Base-by-base conservation (phyloP, 1,140 invertebrate species). In the Pygmarrhopalites habei region DNA sequence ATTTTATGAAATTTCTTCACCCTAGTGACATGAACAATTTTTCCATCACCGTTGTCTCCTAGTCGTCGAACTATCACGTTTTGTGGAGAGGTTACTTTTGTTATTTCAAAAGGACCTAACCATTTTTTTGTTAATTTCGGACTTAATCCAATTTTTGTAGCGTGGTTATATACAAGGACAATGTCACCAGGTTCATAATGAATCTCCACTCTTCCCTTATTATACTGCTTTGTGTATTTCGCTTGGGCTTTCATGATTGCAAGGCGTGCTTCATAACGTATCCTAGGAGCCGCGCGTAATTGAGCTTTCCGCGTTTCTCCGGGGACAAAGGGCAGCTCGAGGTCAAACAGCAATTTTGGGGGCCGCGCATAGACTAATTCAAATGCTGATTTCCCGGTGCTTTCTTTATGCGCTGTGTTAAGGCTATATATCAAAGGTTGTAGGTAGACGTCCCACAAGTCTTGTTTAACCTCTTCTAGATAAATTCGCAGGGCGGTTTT, bases 361-460 rank as follows among this genome's bases (percentile, higher is more conserved):
- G 4, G 25, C n/a, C 49, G 23, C 7, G 14, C 14, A 29, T 28
- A 52, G 10, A 23, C 23, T 25, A 52, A 12, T 52, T 52, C 49
- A 52, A 52, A 52, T 7, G 49, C 23, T 7, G 49, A 19, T 28
- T 7, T 4, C n/a, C 28, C 28, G 7, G 28, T 52, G 5, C 21
- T 26, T 12, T 52, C 28, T 26, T 52, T 52, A 52, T 52, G 28
- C 7, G 49, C 4, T 10, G 14, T 7, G 28, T 52, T 52, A 7
- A 52, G 14, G 14, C 23, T 3, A n/a, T 52, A 52, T 28, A 52
- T 23, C n/a, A 52, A 52, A 7, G 49, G 49, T n/a, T 52, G 49
- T 5, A 52, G 14, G n/a, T 26, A 52, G 7, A 3, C 28, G n/a
- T 26, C 14, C 49, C 49, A 52, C 3, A 10, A 14, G 5, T 26